Percentiles rank a stretch among this genome's conserved stretches.
Conservation (phyloP, 2,113 vertebrate genomes). For the Rhombomys opimus region DNA sequence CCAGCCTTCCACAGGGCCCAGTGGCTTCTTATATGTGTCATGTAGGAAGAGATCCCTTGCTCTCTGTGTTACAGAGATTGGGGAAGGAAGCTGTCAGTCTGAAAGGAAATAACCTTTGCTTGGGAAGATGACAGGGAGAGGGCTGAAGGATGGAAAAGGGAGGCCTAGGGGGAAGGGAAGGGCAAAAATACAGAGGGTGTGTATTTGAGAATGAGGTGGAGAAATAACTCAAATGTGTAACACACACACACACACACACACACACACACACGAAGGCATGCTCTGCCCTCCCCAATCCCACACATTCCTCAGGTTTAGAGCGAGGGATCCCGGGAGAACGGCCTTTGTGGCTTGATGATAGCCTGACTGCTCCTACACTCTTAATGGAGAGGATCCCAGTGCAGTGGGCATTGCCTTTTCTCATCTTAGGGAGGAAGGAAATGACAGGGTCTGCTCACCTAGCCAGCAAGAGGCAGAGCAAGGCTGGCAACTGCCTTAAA, state of each 20-base stretch:
- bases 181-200: not conserved
- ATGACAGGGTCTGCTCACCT: not conserved
- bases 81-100: not conserved
- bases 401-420: not conserved
- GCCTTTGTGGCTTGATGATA: rapidly evolving
- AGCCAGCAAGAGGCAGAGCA: not conserved
- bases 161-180: not conserved
- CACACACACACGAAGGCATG: too few relatives aligned
- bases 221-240: not conserved
- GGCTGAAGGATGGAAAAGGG: not conserved
- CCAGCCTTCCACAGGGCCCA: not conserved
- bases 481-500: not conserved
- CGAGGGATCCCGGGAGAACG: not conserved
- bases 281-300: not conserved
- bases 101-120: not conserved
- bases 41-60: not conserved
- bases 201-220: not conserved
- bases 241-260: not conserved
- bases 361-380: not conserved
- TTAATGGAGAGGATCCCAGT: not conserved
- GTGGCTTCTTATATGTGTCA: not conserved
- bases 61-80: not conserved
- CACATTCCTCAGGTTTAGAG: not conserved
- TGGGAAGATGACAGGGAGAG: not conserved
- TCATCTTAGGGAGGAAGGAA: not conserved